Conservation (phyloP, 1,140 invertebrate species). For the Heliconius hewitsoni region DNA sequence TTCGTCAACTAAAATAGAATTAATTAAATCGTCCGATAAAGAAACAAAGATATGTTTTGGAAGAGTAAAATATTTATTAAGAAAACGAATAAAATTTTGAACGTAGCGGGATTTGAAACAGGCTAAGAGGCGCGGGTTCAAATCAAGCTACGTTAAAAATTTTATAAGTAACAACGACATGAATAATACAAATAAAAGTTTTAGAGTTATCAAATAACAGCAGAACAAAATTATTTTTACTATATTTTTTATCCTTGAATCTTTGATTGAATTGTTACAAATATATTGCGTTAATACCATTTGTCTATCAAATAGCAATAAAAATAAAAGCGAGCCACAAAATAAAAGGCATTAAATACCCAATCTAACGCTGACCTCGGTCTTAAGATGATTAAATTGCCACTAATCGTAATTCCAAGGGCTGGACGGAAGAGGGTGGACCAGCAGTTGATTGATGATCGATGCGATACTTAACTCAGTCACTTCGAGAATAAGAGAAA, state of each 20-base stretch:
- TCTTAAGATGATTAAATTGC: conserved; percentile 42
- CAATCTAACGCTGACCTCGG: conserved; percentile 29
- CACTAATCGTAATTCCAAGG: conserved; percentile 38
- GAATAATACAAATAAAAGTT: neutral
- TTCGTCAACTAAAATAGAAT: too few relatives aligned
- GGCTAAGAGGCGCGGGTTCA: too few relatives aligned
- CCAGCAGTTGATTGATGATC: conserved; percentile 38
- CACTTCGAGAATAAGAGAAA: conserved; percentile 4
- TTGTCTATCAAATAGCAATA: neutral
- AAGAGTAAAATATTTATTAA: too few relatives aligned
- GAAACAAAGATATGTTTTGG: too few relatives aligned
- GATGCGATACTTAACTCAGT: conserved; percentile 29
- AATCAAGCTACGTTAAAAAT: too few relatives aligned
- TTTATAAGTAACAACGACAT: neutral
- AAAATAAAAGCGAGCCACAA: neutral
- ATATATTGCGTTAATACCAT: neutral
- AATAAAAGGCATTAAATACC: conserved; percentile 29
- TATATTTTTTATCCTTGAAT: neutral
- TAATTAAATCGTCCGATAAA: too few relatives aligned
- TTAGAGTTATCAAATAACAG: neutral
- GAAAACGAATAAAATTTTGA: too few relatives aligned
- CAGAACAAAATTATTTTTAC: neutral
- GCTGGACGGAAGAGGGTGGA: conserved; percentile 32
- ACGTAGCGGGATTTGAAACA: too few relatives aligned
- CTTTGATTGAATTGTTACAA: neutral